A percentile compares a stretch with the other conserved stretches of the same genome.
phyloP scores from a whole-genome alignment of 2,888 invertebrate species.

The Asteroscopus sphinx region DNA sequence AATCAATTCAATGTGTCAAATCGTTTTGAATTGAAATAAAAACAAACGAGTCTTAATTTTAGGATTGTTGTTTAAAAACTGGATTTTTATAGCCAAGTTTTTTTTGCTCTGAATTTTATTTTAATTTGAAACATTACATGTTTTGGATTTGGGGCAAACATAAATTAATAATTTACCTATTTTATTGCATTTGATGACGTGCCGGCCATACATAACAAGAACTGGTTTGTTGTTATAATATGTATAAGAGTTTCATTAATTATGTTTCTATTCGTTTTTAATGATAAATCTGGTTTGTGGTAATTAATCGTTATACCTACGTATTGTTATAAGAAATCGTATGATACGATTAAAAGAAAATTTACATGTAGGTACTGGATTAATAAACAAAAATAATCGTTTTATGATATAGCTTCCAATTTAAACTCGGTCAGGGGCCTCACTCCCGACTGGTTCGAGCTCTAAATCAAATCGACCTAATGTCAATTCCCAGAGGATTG shows the following conservation, averaged over 20 bases:
- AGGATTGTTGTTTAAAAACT: no score
- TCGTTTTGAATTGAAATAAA: no score
- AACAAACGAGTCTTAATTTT: no score
- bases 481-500: no score
- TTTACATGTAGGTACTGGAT: not conserved
- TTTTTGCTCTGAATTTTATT: no score
- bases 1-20: constrained; percentile 6
- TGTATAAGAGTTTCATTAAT: constrained; percentile 5
- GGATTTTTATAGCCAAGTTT: no score
- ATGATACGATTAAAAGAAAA: constrained; percentile 18
- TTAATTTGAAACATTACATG: no score
- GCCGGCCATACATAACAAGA: not conserved
- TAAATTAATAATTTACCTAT: constrained; percentile 1
- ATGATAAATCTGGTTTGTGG: constrained; percentile 26
- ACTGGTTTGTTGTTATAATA: constrained; percentile 11
- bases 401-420: constrained; percentile 18
- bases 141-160: not conserved
- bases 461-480: no score
- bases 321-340: constrained; percentile 29
- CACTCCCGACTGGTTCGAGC: no score
- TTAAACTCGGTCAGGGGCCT: constrained; percentile 25
- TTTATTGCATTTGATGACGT: constrained; percentile 18
- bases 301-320: constrained; percentile 24
- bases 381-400: constrained; percentile 13
- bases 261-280: constrained; percentile 17